Conservation (phyloP, 2,113 vertebrate genomes). For the Climacteris rufus region DNA sequence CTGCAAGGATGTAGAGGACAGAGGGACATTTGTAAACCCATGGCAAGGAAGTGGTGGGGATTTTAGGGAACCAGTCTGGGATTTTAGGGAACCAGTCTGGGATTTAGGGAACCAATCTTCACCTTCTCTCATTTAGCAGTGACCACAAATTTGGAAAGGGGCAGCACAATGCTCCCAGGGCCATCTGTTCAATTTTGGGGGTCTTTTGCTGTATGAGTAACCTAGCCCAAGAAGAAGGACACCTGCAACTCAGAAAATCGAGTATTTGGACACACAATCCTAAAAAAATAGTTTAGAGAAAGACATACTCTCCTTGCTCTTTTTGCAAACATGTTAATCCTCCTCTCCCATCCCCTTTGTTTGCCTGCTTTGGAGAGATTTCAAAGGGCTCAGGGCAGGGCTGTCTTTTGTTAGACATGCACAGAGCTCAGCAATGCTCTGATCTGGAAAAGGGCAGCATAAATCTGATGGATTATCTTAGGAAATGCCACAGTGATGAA, state of each 20-base stretch:
- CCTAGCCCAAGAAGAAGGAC: background rate
- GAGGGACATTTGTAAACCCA: background rate
- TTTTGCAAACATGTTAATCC: background rate
- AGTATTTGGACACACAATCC: background rate
- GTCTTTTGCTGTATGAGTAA: background rate
- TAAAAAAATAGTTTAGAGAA: background rate
- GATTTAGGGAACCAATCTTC: too few relatives aligned
- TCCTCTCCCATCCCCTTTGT: background rate
- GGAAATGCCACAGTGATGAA: conserved; percentile 54
- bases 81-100: background rate
- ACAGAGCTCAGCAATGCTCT: background rate
- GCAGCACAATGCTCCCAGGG: background rate
- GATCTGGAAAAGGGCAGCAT: background rate
- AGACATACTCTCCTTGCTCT: background rate
- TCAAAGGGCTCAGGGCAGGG: background rate
- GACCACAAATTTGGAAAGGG: background rate
- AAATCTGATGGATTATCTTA: conserved; percentile 33
- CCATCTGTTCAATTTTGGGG: background rate
- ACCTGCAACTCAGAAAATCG: background rate
- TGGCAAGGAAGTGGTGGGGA: background rate
- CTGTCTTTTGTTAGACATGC: conserved; percentile 7
- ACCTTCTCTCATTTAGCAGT: background rate
- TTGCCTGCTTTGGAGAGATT: background rate
- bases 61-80: background rate
- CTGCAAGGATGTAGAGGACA: background rate